Conservation (phyloP, 1,140 invertebrate species). For the Artemia franciscana region DNA sequence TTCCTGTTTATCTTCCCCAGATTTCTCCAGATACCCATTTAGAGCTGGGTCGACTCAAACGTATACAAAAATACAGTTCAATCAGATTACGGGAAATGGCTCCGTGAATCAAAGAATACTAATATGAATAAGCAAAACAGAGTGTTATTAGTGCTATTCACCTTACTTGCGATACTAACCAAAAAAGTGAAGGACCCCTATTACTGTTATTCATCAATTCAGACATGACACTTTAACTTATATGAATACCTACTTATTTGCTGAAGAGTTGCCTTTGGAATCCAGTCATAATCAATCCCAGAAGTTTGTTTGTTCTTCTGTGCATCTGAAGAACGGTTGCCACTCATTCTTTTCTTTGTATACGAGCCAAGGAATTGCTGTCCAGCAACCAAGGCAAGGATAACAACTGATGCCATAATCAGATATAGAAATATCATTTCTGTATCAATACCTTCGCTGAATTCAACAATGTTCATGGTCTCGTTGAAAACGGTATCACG, state of each 20-base stretch:
- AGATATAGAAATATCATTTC: constrained; percentile 97
- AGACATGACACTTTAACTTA: no score
- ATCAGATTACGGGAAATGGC: no score
- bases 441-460: constrained; percentile 87
- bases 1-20: no score
- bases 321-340: constrained; percentile 29
- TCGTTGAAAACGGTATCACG: constrained; percentile 92
- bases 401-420: constrained; percentile 64
- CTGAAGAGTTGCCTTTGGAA: constrained; percentile 69
- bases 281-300: constrained; percentile 88
- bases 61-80: no score
- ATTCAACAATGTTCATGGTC: constrained; percentile 86
- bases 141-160: no score
- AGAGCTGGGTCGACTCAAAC: no score
- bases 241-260: constrained; percentile 40
- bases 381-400: constrained; percentile 63
- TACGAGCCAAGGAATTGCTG: constrained; percentile 63
- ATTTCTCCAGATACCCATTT: no score
- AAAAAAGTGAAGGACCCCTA: no score
- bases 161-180: no score
- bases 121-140: no score
- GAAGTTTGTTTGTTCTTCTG: constrained; percentile 47
- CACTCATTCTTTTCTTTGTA: constrained; percentile 31
- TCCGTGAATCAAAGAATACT: no score
- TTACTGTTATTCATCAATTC: no score